Evolutionary conservation across 2,888 invertebrate genomes (phyloP).

Genomic region (Caenorhabditis afra): DNA sequence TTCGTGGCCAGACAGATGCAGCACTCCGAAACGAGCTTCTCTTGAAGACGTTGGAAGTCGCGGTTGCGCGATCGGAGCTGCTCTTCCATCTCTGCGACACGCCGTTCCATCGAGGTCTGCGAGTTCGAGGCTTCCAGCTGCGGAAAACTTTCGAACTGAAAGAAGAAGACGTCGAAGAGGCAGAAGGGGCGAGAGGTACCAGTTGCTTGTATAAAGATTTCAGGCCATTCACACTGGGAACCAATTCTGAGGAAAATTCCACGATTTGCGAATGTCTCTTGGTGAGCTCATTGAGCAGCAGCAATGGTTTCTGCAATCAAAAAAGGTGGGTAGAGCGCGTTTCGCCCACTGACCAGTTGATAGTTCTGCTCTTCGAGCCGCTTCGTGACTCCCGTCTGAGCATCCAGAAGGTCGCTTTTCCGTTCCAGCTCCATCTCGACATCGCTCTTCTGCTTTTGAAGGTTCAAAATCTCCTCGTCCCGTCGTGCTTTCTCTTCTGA

Average conservation of each 20-base stretch:
- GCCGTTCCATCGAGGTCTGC: slow-evolving; percentile 38
- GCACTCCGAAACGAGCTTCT: slow-evolving; percentile 63
- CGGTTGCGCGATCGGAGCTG: slow-evolving; percentile 47
- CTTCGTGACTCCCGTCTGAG: slow-evolving; percentile 58
- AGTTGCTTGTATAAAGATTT: slow-evolving; percentile 45
- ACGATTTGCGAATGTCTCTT: slow-evolving; percentile 41
- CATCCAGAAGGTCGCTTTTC: slow-evolving; percentile 56
- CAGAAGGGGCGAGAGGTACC: slow-evolving; percentile 13
- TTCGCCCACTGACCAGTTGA: slow-evolving; percentile 34
- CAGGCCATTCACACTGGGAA: slow-evolving; percentile 37
- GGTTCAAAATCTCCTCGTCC: slow-evolving; percentile 57
- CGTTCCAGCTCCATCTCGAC: slow-evolving; percentile 55
- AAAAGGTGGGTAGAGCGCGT: neutral
- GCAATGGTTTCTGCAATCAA: slow-evolving; percentile 53
- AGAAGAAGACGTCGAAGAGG: neutral
- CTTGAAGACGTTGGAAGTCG: slow-evolving; percentile 58
- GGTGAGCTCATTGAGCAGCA: slow-evolving; percentile 49
- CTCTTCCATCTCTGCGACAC: slow-evolving; percentile 52
- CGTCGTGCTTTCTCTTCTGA: slow-evolving; percentile 57
- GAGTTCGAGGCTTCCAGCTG: slow-evolving; percentile 43
- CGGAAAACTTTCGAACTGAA: slow-evolving; percentile 57
- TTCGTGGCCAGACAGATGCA: slow-evolving; percentile 66
- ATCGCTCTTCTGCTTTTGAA: slow-evolving; percentile 53
- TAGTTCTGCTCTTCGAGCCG: slow-evolving; percentile 55
- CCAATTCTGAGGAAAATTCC: slow-evolving; percentile 27